Percentiles rank a stretch among this genome's conserved stretches.
These are phyloP conservation scores for Lepidonotus clava DNA, from an alignment of 2,888 invertebrate species.

Conservation along the genomic window DNA sequence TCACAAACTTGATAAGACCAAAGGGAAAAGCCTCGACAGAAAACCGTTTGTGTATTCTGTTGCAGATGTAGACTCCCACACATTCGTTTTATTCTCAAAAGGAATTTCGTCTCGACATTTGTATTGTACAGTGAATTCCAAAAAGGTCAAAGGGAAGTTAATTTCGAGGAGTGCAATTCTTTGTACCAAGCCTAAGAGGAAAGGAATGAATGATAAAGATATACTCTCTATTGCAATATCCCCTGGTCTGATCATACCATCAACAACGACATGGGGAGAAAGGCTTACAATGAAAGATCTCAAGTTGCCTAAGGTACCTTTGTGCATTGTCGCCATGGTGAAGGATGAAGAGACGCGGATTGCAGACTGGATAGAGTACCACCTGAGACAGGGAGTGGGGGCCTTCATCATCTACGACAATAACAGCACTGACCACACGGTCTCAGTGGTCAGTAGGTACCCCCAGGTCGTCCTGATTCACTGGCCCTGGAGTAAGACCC, in stretches of 20 bases:
- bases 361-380: conserved; percentile 16
- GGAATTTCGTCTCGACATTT: too few relatives aligned
- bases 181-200: too few relatives aligned
- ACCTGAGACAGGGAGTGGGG: not conserved
- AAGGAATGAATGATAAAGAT: too few relatives aligned
- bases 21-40: too few relatives aligned
- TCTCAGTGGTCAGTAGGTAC: not conserved
- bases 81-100: too few relatives aligned
- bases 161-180: too few relatives aligned
- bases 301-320: not conserved
- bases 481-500: not conserved
- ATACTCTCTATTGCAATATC: not conserved
- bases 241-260: not conserved
- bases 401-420: not conserved
- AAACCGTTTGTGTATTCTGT: too few relatives aligned
- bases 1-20: too few relatives aligned
- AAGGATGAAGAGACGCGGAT: not conserved
- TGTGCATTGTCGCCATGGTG: conserved; percentile 5
- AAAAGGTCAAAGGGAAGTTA: too few relatives aligned
- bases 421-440: not conserved
- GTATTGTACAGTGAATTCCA: too few relatives aligned
- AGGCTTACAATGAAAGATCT: not conserved
- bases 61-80: too few relatives aligned
- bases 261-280: not conserved
- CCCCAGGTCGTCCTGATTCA: not conserved